A percentile compares a stretch with the other conserved stretches of the same genome.
Conservation (phyloP, 1,140 invertebrate species). For the Colletes gigas region DNA sequence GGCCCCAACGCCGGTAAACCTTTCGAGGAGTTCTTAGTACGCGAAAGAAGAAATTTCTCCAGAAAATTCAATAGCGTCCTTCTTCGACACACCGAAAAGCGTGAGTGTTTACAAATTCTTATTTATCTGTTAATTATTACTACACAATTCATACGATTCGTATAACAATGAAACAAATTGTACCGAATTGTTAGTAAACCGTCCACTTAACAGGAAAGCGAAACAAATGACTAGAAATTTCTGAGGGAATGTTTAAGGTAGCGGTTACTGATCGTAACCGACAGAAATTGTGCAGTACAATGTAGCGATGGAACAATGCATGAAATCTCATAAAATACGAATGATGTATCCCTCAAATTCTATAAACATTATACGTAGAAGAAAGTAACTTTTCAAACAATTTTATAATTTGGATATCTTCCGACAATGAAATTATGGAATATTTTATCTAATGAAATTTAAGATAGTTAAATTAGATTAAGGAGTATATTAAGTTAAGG, state of each 20-base stretch:
- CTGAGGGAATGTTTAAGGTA: neutral
- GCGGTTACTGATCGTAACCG: neutral
- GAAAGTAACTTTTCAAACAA: neutral
- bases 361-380: neutral
- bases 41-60: neutral
- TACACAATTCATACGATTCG: slow-evolving; percentile 10
- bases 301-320: neutral
- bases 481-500: neutral
- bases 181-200: slow-evolving; percentile 16
- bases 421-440: neutral
- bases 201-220: neutral
- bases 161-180: slow-evolving; percentile 1
- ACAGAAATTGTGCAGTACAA: neutral
- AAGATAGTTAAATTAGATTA: neutral
- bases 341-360: neutral
- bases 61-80: slow-evolving; percentile 38
- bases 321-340: neutral
- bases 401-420: no score
- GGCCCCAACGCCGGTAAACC: no score
- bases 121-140: neutral
- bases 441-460: neutral
- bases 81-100: neutral
- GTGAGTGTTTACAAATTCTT: slow-evolving; percentile 29
- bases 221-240: neutral
- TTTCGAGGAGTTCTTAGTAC: neutral